Percentiles rank a stretch among this genome's conserved stretches.
phyloP scores from a whole-genome alignment of 1,140 invertebrate species.

The Helicoverpa armigera region DNA sequence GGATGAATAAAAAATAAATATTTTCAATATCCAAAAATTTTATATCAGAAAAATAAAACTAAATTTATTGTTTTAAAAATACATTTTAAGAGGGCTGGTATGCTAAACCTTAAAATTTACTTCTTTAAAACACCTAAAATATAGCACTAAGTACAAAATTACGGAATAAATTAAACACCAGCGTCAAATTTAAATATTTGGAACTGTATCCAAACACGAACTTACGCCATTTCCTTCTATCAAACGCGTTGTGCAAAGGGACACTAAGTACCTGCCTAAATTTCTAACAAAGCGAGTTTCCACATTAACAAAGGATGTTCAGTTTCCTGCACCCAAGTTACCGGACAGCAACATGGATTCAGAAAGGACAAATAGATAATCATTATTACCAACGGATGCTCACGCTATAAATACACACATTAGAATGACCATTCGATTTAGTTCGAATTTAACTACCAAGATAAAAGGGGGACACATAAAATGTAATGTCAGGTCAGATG shows the following conservation, averaged over 20 bases:
- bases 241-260: not conserved
- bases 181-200: not conserved
- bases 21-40: too few relatives aligned
- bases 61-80: too few relatives aligned
- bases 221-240: not conserved
- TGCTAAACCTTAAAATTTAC: too few relatives aligned
- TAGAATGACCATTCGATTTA: not conserved
- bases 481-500: too few relatives aligned
- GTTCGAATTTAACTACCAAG: not conserved
- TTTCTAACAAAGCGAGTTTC: not conserved
- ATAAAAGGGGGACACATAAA: conserved; percentile 1
- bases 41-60: too few relatives aligned
- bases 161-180: not conserved
- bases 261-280: not conserved
- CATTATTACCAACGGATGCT: conserved; percentile 37
- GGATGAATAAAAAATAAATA: too few relatives aligned
- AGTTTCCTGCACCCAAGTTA: conserved; percentile 9
- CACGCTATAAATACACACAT: not conserved
- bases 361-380: conserved; percentile 36
- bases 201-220: not conserved
- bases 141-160: too few relatives aligned
- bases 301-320: not conserved
- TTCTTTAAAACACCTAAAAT: too few relatives aligned
- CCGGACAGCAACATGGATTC: not conserved
- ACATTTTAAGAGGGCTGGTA: too few relatives aligned